phyloP scores from a whole-genome alignment of 2,797 vertebrate species.

The Tragelaphus oryx region DNA sequence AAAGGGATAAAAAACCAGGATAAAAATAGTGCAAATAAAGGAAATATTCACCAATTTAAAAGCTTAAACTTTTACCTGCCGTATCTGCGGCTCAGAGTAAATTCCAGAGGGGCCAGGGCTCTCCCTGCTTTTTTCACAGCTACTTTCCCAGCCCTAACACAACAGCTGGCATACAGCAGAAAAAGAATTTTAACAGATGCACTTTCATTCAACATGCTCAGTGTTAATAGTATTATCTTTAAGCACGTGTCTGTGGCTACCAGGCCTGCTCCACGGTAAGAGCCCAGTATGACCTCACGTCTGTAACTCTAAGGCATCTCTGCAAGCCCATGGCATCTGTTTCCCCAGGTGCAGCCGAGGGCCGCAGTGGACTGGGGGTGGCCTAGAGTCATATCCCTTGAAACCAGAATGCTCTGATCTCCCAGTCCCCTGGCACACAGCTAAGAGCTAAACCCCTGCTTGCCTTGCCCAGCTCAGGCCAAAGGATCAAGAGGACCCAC shows the following conservation, averaged over 20 bases:
- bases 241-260: neutral
- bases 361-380: neutral
- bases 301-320: neutral
- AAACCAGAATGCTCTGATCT: neutral
- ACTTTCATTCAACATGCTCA: neutral
- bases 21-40: neutral
- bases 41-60: neutral
- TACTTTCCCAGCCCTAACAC: neutral
- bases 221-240: neutral
- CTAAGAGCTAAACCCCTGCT: neutral
- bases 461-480: neutral
- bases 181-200: neutral
- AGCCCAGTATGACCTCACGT: neutral
- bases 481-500: neutral
- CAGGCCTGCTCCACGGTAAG: neutral
- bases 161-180: fast-evolving
- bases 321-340: neutral
- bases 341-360: neutral
- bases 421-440: neutral
- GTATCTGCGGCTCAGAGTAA: neutral
- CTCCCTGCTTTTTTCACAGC: neutral
- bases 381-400: neutral
- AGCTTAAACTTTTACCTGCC: neutral
- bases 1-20: neutral
- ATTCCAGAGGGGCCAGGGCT: neutral